These are phyloP conservation scores for Anser brachyrhynchus DNA, from an alignment of 2,113 vertebrate species.

Conservation along the genomic window DNA sequence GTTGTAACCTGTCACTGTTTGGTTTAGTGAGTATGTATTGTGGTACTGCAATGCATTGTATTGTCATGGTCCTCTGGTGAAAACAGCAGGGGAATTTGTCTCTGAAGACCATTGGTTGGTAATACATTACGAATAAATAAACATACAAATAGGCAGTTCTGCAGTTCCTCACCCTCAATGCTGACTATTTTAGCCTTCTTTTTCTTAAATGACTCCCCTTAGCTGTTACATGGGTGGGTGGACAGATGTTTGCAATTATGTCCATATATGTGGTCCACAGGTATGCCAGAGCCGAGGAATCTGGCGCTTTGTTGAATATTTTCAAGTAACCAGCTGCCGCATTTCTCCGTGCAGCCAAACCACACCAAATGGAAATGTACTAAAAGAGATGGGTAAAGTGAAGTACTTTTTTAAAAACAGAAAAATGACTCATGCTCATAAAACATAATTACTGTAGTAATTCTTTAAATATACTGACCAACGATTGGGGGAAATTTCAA, in stretches of 20 bases:
- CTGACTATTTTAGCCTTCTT: slow-evolving; percentile 67
- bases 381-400: slow-evolving; percentile 73
- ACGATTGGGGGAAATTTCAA: slow-evolving; percentile 49
- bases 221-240: slow-evolving; percentile 69
- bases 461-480: slow-evolving; percentile 72
- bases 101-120: slow-evolving; percentile 26
- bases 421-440: slow-evolving; percentile 76
- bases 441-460: slow-evolving; percentile 77
- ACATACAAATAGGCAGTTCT: slow-evolving; percentile 33
- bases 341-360: slow-evolving; percentile 71
- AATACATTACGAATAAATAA: slow-evolving; percentile 55
- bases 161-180: slow-evolving; percentile 34
- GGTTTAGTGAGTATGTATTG: neutral
- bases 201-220: slow-evolving; percentile 65
- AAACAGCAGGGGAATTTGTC: neutral
- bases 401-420: slow-evolving; percentile 76
- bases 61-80: neutral
- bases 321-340: slow-evolving; percentile 75
- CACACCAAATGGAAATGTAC: slow-evolving; percentile 83
- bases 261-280: slow-evolving; percentile 77
- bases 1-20: neutral
- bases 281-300: slow-evolving; percentile 77
- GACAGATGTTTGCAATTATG: slow-evolving; percentile 82
- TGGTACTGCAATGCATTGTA: neutral
- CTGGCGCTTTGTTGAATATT: slow-evolving; percentile 74